A percentile compares a stretch with the other conserved stretches of the same genome.
Conservation (phyloP, 2,797 vertebrate species). For the Arrhamphus sclerolepis region DNA sequence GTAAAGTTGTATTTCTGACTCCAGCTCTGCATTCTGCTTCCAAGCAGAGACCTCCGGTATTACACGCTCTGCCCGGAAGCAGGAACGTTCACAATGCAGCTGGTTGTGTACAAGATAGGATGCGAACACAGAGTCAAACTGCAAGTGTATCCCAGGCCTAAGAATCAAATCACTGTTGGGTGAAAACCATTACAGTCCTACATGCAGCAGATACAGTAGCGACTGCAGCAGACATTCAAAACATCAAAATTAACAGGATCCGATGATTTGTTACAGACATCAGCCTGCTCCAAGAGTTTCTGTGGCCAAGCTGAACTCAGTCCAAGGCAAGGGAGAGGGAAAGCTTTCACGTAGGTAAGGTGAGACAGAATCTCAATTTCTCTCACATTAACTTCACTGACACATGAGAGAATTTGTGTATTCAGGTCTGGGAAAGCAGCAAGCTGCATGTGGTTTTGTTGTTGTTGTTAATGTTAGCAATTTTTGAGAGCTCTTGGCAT, state of each 20-base stretch:
- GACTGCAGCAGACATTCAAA: too few species aligned
- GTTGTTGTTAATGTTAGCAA: slow-evolving; percentile 10
- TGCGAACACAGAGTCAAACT: too few species aligned
- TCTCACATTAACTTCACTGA: slow-evolving; percentile 33
- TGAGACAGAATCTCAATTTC: slow-evolving; percentile 40
- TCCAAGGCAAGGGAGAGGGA: slow-evolving; percentile 30
- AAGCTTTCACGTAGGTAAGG: slow-evolving; percentile 27
- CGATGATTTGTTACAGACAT: slow-evolving; percentile 20
- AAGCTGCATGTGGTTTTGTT: slow-evolving; percentile 22
- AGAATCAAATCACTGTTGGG: too few species aligned
- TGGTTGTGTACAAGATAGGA: too few species aligned
- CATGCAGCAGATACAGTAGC: too few species aligned
- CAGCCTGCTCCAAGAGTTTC: slow-evolving; percentile 17
- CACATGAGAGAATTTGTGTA: slow-evolving; percentile 11
- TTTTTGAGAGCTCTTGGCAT: slow-evolving; percentile 19
- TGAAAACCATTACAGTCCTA: too few species aligned
- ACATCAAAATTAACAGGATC: slow-evolving; percentile 5
- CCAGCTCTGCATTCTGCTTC: too few species aligned
- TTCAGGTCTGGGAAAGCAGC: slow-evolving; percentile 21
- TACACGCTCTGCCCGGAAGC: too few species aligned
- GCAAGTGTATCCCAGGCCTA: too few species aligned
- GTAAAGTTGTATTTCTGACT: too few species aligned
- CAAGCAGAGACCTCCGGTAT: too few species aligned
- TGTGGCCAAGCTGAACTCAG: slow-evolving; percentile 5
- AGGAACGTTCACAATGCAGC: too few species aligned